A percentile compares a stretch with the other conserved stretches of the same genome.
These are phyloP conservation scores for Zaprionus ornatus DNA, from an alignment of 1,140 invertebrate genomes.

Conservation along the genomic window DNA sequence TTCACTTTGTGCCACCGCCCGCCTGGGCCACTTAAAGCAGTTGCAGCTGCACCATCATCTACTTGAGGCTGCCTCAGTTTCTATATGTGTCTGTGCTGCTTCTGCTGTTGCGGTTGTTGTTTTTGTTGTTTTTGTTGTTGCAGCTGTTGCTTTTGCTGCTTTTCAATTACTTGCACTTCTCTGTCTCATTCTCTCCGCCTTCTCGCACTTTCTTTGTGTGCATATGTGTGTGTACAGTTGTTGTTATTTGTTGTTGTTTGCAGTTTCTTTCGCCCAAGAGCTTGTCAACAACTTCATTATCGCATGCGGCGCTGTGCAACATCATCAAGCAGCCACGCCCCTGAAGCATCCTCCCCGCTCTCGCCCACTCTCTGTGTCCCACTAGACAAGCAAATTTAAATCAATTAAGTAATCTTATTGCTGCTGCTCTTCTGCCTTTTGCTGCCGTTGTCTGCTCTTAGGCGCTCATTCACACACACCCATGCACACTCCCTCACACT, in stretches of 20 bases:
- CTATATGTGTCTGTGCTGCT: background rate
- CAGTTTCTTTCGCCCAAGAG: conserved; percentile 62
- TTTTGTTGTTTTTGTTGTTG: conserved; percentile 23
- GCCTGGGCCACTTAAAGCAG: conserved; percentile 31
- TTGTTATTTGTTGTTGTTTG: conserved; percentile 58
- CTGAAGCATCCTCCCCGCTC: background rate
- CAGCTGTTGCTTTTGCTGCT: conserved; percentile 44
- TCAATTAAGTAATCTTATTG: conserved; percentile 81
- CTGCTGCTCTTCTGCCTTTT: conserved; percentile 45
- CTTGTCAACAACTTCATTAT: conserved; percentile 81
- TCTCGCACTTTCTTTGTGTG: conserved; percentile 6
- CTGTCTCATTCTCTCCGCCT: background rate
- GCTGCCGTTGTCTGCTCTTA: conserved; percentile 66
- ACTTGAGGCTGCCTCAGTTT: conserved; percentile 25
- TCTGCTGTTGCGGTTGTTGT: background rate
- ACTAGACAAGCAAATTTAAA: conserved; percentile 79
- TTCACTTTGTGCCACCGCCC: conserved; percentile 14
- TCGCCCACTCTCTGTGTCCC: conserved; percentile 12
- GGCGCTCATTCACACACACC: conserved; percentile 27
- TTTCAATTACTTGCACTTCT: conserved; percentile 71
- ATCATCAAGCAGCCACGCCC: conserved; percentile 26
- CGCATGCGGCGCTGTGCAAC: conserved; percentile 68
- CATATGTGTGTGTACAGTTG: conserved; percentile 6
- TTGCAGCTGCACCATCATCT: conserved; percentile 41
- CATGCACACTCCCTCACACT: conserved; percentile 2